These are phyloP conservation scores for Penaeus indicus DNA, from an alignment of 1,140 invertebrate species.

Conservation along the genomic window DNA sequence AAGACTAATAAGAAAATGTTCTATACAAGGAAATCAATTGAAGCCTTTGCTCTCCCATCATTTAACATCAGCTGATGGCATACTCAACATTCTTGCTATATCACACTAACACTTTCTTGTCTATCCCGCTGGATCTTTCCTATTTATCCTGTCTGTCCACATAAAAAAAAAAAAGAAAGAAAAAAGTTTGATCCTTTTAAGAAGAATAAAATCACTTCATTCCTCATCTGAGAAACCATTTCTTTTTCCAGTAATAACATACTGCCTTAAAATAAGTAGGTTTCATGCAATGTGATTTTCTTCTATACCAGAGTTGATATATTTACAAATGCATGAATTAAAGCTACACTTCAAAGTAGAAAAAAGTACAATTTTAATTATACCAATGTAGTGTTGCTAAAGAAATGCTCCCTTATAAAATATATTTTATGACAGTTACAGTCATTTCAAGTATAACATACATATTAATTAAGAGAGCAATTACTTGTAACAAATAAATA, in stretches of 20 bases:
- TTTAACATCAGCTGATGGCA: conserved; percentile 31
- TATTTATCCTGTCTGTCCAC: no score
- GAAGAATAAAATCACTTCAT: no score
- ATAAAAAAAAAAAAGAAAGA: no score
- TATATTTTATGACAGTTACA: neutral
- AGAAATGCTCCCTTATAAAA: conserved; percentile 5
- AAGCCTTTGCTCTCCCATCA: conserved; percentile 15
- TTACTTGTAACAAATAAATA: no score
- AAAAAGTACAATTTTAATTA: conserved; percentile 19
- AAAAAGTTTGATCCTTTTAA: no score
- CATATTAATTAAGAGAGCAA: no score
- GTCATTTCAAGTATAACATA: no score
- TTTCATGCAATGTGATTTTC: conserved; percentile 21
- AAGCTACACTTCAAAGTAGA: conserved; percentile 20
- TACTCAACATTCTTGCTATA: neutral
- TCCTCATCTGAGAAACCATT: no score
- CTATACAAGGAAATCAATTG: conserved; percentile 19
- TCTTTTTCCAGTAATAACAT: neutral
- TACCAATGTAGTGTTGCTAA: no score
- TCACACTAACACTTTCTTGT: no score
- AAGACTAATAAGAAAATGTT: conserved; percentile 9
- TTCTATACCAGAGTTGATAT: conserved; percentile 19
- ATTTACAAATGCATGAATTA: conserved; percentile 31
- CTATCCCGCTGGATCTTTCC: no score
- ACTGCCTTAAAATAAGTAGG: conserved; percentile 8